Conservation (phyloP, 2,888 invertebrate species). For the Acleris literana region DNA sequence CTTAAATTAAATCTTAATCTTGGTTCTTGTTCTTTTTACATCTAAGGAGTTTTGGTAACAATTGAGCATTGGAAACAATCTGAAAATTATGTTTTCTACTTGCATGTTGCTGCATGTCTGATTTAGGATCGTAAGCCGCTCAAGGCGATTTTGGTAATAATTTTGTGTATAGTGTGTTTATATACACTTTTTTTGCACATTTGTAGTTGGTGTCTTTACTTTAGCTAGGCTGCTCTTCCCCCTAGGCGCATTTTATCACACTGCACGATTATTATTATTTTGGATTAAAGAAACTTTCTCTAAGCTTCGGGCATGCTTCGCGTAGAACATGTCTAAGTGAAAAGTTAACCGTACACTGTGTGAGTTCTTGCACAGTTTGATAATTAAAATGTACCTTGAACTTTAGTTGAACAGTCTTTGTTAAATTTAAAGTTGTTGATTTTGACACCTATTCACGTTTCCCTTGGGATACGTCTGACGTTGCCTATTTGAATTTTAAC, state of each 20-base stretch:
- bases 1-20: conserved; percentile 39
- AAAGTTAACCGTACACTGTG: conserved; percentile 44
- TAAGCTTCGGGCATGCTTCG: conserved; percentile 81
- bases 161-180: conserved; percentile 69
- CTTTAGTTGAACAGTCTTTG: conserved; percentile 9
- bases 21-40: conserved; percentile 29
- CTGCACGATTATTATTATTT: conserved; percentile 82
- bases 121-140: conserved; percentile 80
- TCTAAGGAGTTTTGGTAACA: conserved; percentile 62
- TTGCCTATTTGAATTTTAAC: conserved; percentile 22
- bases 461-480: neutral
- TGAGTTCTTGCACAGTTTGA: conserved; percentile 41
- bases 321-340: conserved; percentile 71
- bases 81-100: conserved; percentile 73
- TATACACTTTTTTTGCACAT: conserved; percentile 82
- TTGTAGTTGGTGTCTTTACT: conserved; percentile 79
- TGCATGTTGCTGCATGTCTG: conserved; percentile 82
- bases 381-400: conserved; percentile 17
- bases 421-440: neutral
- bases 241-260: conserved; percentile 81
- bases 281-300: conserved; percentile 70
- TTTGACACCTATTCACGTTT: neutral
- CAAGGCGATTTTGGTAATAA: conserved; percentile 79
- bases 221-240: conserved; percentile 83
- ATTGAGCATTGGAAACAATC: conserved; percentile 55